phyloP scores from a whole-genome alignment of 2,797 vertebrate genomes.

The Bradypodion pumilum region DNA sequence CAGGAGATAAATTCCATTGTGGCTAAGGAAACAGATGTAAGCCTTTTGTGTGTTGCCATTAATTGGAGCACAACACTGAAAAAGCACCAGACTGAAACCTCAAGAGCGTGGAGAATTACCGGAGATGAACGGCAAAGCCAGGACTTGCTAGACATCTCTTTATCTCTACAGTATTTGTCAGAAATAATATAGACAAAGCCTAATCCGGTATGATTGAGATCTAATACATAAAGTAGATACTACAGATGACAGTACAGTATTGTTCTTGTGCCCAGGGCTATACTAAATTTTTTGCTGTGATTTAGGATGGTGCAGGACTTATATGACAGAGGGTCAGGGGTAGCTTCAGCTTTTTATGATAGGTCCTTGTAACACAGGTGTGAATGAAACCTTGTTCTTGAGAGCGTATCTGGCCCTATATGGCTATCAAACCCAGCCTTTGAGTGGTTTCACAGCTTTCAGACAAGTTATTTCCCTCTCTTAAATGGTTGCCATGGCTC shows the following conservation, averaged over 20 bases:
- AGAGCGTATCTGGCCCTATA: no score
- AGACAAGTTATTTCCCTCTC: no score
- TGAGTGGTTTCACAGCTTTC: no score
- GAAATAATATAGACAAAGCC: not conserved
- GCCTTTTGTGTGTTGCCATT: not conserved
- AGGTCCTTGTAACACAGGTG: no score
- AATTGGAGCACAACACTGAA: slow-evolving; percentile 2
- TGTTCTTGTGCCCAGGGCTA: not conserved
- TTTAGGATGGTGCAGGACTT: not conserved
- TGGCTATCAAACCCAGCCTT: no score
- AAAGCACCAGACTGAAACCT: not conserved
- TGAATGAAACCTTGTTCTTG: no score
- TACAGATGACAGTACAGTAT: not conserved
- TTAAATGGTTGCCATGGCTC: no score
- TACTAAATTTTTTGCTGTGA: not conserved
- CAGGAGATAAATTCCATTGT: not conserved
- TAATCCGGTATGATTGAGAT: not conserved
- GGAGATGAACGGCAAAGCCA: not conserved
- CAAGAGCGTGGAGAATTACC: not conserved
- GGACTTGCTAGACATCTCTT: no score
- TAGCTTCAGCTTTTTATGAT: not conserved
- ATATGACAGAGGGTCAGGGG: not conserved
- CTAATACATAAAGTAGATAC: not conserved
- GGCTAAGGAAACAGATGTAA: not conserved
- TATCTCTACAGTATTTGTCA: not conserved